Evolutionary conservation across 35 echinoderm and acorn worm species (phyloP).

Genomic region (Lytechinus variegatus): DNA sequence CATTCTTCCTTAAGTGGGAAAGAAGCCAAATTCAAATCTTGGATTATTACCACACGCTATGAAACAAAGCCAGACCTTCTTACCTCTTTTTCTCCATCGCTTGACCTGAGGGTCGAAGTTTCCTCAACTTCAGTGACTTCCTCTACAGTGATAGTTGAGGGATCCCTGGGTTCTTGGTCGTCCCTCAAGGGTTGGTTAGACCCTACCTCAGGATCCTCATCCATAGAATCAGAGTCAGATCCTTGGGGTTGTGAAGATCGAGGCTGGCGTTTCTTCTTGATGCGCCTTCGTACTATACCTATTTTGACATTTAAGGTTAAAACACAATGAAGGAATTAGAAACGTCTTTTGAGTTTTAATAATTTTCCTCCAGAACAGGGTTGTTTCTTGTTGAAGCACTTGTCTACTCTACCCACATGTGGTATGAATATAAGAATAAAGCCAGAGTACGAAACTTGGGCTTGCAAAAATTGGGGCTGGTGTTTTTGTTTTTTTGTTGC

Average conservation of each 20-base stretch:
- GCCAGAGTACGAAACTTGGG: not conserved
- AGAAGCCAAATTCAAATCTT: too few species aligned
- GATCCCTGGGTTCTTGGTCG: not conserved
- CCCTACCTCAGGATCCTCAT: not conserved
- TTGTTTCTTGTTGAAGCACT: too few species aligned
- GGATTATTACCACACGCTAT: too few species aligned
- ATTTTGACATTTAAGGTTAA: too few species aligned
- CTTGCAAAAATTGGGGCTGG: not conserved
- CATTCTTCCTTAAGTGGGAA: too few species aligned
- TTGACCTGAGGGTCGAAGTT: not conserved
- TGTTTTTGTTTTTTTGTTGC: not conserved
- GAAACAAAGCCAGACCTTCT: not conserved
- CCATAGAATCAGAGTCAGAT: constrained; percentile 22
- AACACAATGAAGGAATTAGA: too few species aligned
- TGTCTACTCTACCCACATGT: too few species aligned
- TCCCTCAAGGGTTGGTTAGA: not conserved
- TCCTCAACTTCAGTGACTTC: constrained; percentile 30
- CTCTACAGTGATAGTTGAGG: not conserved
- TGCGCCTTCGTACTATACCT: constrained; percentile 22
- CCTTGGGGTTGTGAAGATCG: not conserved
- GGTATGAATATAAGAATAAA: not conserved
- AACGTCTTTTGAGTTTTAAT: too few species aligned
- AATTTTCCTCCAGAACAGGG: too few species aligned
- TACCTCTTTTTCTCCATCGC: not conserved
- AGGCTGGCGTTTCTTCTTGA: constrained; percentile 15